Conservation (phyloP, 2,888 invertebrate species). For the Scaeva pyrastri region DNA sequence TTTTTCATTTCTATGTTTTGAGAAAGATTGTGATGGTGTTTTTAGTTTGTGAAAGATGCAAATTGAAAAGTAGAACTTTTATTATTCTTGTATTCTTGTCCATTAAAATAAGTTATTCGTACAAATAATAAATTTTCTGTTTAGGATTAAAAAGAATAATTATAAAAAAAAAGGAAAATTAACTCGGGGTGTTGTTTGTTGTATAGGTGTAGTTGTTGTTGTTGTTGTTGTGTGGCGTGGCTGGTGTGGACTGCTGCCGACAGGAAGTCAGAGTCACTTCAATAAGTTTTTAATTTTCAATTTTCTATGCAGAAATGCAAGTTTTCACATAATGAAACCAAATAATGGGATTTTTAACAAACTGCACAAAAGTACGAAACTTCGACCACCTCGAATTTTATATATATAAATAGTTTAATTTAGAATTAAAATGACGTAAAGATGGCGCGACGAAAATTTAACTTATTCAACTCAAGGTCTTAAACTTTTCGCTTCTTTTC, state of each 20-base stretch:
- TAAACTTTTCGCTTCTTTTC: no score
- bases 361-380: no score
- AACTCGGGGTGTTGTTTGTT: background rate
- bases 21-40: background rate
- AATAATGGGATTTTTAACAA: background rate
- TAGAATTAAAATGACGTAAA: no score
- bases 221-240: no score
- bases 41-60: slow-evolving; percentile 7
- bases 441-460: no score
- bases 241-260: no score
- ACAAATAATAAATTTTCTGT: slow-evolving; percentile 14
- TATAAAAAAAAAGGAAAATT: background rate
- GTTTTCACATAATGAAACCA: slow-evolving; percentile 3
- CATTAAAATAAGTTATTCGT: slow-evolving; percentile 26
- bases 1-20: background rate
- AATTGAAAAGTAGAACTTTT: slow-evolving; percentile 33
- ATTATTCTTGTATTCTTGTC: slow-evolving; percentile 16
- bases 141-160: slow-evolving; percentile 5
- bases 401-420: no score
- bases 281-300: slow-evolving; percentile 16
- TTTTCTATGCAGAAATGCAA: slow-evolving; percentile 16
- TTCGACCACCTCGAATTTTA: no score
- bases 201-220: no score
- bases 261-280: background rate
- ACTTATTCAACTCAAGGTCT: no score